These are phyloP conservation scores for Nibea albiflora DNA, from an alignment of 2,113 vertebrate genomes.

Conservation along the genomic window DNA sequence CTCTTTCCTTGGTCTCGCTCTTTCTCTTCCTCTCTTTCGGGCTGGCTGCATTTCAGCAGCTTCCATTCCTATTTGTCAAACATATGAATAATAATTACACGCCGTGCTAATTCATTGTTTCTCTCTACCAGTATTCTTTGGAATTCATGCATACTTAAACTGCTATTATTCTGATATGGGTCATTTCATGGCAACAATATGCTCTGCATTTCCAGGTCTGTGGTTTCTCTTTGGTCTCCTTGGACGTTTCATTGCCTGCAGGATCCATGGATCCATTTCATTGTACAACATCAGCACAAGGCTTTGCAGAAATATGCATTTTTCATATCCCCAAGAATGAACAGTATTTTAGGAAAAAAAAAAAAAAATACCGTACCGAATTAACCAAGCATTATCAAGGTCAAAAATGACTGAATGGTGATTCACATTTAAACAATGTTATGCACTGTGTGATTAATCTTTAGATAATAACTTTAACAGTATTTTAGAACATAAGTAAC, in stretches of 20 bases:
- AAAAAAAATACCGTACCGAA: neutral
- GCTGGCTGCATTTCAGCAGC: conserved; percentile 61
- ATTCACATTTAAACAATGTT: neutral
- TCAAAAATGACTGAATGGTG: neutral
- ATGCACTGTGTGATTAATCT: neutral
- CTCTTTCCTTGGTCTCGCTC: neutral
- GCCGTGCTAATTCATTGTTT: conserved; percentile 74
- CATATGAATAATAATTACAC: conserved; percentile 80
- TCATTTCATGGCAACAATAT: conserved; percentile 76
- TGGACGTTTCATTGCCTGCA: conserved; percentile 42
- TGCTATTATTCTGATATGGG: conserved; percentile 75
- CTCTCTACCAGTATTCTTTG: conserved; percentile 60
- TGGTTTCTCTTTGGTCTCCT: conserved; percentile 49
- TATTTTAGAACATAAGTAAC: neutral
- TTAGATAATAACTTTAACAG: neutral
- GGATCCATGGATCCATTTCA: conserved; percentile 32
- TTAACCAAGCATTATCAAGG: neutral
- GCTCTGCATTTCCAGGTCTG: conserved; percentile 54
- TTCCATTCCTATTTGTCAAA: conserved; percentile 69
- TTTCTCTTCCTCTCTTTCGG: conserved; percentile 35
- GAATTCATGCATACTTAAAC: conserved; percentile 78
- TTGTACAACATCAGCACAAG: conserved; percentile 37
- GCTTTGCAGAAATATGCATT: conserved; percentile 43
- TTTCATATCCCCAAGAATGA: conserved; percentile 18
- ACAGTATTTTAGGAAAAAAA: neutral